Percentiles rank a stretch among this genome's conserved stretches.
Conservation (phyloP, 2,888 invertebrate genomes). For the Willowsia nigromaculata region DNA sequence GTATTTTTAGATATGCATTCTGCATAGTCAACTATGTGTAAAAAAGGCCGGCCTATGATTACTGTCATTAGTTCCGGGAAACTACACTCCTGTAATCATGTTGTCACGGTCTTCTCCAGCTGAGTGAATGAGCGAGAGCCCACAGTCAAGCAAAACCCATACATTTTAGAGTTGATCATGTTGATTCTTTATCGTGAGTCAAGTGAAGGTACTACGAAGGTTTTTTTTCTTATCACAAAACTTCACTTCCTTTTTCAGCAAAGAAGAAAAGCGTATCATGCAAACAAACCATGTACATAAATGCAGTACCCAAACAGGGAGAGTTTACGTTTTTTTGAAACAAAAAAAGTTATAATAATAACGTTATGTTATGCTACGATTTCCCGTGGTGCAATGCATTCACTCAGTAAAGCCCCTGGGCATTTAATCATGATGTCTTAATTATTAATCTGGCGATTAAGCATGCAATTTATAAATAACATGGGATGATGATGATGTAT, state of each 20-base stretch:
- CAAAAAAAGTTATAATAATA: neutral
- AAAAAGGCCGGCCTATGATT: conserved; percentile 71
- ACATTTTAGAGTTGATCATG: conserved; percentile 34
- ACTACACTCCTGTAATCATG: conserved; percentile 73
- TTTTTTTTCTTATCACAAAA: conserved; percentile 44
- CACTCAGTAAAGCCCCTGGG: conserved; percentile 35
- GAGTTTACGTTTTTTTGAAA: neutral
- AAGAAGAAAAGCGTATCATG: neutral
- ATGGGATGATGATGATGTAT: conserved; percentile 39
- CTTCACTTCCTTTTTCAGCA: conserved; percentile 43
- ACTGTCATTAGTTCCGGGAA: conserved; percentile 73
- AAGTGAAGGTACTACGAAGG: neutral
- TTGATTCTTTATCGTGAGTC: conserved; percentile 6
- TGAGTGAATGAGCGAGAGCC: conserved; percentile 49
- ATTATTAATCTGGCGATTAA: conserved; percentile 64
- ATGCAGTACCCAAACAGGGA: conserved; percentile 5
- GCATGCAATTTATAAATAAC: conserved; percentile 64
- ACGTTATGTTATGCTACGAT: neutral
- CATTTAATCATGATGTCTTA: conserved; percentile 65
- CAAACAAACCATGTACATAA: neutral
- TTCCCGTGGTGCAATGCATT: conserved; percentile 45
- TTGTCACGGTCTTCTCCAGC: conserved; percentile 72
- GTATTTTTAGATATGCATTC: neutral
- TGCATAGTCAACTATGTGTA: neutral
- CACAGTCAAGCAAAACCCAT: neutral